A percentile compares a stretch with the other conserved stretches of the same genome.
phyloP scores from a whole-genome alignment of 2,888 invertebrate species.

The Scelioninae gen. 1 region DNA sequence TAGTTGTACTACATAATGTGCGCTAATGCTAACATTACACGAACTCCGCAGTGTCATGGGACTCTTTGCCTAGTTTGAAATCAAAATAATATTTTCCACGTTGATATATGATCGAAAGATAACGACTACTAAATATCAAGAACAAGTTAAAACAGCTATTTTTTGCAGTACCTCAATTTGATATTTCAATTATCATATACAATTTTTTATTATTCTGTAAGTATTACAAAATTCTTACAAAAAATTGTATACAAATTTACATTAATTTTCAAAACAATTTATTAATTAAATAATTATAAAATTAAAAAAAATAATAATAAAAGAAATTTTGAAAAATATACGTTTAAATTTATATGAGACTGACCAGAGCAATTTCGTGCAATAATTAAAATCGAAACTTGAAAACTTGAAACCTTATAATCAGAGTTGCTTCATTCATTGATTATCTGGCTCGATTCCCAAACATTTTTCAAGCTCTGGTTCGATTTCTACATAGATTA shows the following conservation, averaged over 20 bases:
- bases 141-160: no score
- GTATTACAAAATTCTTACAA: no score
- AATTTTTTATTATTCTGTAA: no score
- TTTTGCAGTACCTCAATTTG: no score
- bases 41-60: background rate
- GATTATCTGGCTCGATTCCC: constrained; percentile 46
- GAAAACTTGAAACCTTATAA: constrained; percentile 25
- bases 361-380: background rate
- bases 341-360: background rate
- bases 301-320: background rate
- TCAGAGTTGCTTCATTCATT: constrained; percentile 27
- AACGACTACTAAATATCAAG: no score
- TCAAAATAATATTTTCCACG: no score
- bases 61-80: background rate
- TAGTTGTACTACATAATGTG: constrained; percentile 16
- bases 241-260: no score
- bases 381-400: constrained; percentile 18
- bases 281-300: no score
- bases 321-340: background rate
- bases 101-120: no score
- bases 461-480: constrained; percentile 33
- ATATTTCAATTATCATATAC: no score
- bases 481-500: constrained; percentile 22
- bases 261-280: no score
- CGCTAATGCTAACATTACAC: background rate